Percentiles rank a stretch among this genome's conserved stretches.
Conservation (phyloP, 37 sponge, comb jelly and placozoan genomes). For the Eunapius fragilis region DNA sequence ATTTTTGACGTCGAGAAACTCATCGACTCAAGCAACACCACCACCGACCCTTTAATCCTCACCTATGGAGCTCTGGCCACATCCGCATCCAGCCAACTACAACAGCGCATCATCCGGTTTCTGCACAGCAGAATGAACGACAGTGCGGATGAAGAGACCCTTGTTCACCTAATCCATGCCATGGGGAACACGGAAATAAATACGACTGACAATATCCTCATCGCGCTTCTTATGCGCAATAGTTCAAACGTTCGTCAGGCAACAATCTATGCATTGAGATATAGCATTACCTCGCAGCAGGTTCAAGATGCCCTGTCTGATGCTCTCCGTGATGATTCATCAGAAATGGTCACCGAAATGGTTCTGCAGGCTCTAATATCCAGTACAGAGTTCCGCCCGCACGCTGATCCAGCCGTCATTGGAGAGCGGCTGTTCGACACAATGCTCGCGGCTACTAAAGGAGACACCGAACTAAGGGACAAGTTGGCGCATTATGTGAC, state of each 20-base stretch:
- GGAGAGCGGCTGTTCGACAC: no score
- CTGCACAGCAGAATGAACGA: neutral
- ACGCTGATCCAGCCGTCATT: neutral
- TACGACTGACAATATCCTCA: neutral
- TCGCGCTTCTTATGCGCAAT: slow-evolving; percentile 17
- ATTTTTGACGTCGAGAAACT: neutral
- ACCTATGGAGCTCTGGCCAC: slow-evolving; percentile 34
- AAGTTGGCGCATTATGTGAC: neutral
- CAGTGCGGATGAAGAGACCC: no score
- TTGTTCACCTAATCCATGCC: no score
- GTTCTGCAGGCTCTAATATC: neutral
- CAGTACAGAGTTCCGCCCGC: neutral
- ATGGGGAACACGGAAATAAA: no score
- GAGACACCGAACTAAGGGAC: neutral
- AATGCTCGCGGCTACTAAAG: neutral
- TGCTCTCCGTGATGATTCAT: neutral
- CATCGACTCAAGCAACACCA: neutral
- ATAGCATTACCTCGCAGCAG: neutral
- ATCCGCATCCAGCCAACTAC: neutral
- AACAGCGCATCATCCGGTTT: neutral
- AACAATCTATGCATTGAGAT: slow-evolving; percentile 1
- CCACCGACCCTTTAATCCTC: slow-evolving; percentile 19
- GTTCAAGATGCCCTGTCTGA: neutral
- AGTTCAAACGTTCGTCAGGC: slow-evolving; percentile 20
- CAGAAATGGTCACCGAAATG: no score